A percentile compares a stretch with the other conserved stretches of the same genome.
Conservation (phyloP, 2,888 invertebrate genomes). For the Diarsia brunnea region DNA sequence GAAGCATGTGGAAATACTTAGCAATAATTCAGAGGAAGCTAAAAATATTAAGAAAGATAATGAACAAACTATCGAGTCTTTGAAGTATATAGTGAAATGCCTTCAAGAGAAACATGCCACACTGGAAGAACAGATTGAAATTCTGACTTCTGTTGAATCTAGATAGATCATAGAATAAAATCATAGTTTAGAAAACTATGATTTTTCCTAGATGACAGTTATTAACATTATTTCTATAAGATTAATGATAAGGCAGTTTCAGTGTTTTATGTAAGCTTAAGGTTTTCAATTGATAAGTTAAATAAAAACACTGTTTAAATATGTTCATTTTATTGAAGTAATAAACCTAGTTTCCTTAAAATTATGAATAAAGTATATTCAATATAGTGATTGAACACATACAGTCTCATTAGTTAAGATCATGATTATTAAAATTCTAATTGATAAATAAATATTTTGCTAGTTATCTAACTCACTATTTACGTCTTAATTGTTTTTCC, state of each 20-base stretch:
- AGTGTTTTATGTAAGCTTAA: conserved; percentile 2
- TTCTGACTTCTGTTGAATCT: conserved; percentile 85
- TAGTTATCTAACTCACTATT: conserved; percentile 65
- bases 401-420: conserved; percentile 65
- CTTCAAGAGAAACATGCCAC: conserved; percentile 87
- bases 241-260: background rate
- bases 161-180: no score
- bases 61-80: conserved; percentile 80
- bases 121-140: conserved; percentile 87
- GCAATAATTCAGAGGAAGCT: conserved; percentile 78
- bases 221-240: background rate
- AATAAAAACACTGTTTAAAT: conserved; percentile 24
- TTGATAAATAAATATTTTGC: conserved; percentile 52
- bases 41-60: conserved; percentile 76
- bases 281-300: background rate
- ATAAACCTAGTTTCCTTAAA: conserved; percentile 25
- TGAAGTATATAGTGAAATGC: conserved; percentile 85
- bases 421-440: conserved; percentile 53
- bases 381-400: conserved; percentile 45
- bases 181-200: background rate
- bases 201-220: background rate
- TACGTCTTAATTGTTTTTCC: conserved; percentile 82
- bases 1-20: conserved; percentile 80
- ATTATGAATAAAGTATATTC: conserved; percentile 44
- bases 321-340: conserved; percentile 42